Conservation (phyloP, 2,797 vertebrate species). For the Sparus aurata region DNA sequence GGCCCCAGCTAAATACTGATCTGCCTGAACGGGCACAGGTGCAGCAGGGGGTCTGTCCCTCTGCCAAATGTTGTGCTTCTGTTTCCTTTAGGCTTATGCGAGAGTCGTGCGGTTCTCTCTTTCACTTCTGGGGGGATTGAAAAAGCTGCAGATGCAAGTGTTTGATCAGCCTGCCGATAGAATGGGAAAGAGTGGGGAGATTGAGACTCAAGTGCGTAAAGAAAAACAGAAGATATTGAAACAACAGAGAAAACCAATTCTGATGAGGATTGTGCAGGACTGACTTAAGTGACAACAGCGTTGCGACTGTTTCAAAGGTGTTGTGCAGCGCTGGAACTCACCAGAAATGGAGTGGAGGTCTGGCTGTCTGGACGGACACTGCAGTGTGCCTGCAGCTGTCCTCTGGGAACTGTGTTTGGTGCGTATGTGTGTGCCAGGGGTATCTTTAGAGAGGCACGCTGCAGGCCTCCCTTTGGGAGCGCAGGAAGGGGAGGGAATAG, state of each 20-base stretch:
- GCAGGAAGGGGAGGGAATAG: slow-evolving; percentile 62
- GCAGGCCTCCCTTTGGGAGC: slow-evolving; percentile 71
- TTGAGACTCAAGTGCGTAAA: slow-evolving; percentile 31
- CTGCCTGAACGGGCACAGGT: slow-evolving; percentile 82
- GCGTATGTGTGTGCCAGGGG: slow-evolving; percentile 69
- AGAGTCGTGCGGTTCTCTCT: slow-evolving; percentile 59
- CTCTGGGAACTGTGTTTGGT: slow-evolving; percentile 69
- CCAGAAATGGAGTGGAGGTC: slow-evolving; percentile 42
- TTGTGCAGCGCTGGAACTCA: slow-evolving; percentile 25
- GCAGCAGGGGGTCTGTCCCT: slow-evolving; percentile 74
- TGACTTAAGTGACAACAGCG: slow-evolving; percentile 34
- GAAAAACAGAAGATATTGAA: slow-evolving; percentile 51
- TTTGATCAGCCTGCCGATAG: slow-evolving; percentile 74
- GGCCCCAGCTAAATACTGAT: slow-evolving; percentile 82
- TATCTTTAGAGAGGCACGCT: slow-evolving; percentile 72
- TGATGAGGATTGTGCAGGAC: slow-evolving; percentile 31
- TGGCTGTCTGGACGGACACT: slow-evolving; percentile 54
- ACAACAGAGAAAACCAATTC: slow-evolving; percentile 26
- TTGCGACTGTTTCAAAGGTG: slow-evolving; percentile 27
- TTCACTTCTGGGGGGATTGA: slow-evolving; percentile 61
- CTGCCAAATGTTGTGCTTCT: slow-evolving; percentile 79
- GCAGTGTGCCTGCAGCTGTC: slow-evolving; percentile 69
- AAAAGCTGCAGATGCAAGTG: slow-evolving; percentile 74
- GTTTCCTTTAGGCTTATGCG: slow-evolving; percentile 72
- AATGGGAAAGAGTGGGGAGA: slow-evolving; percentile 31